Conservation (phyloP, 2,113 vertebrate genomes). For the Leucopternis melanops region DNA sequence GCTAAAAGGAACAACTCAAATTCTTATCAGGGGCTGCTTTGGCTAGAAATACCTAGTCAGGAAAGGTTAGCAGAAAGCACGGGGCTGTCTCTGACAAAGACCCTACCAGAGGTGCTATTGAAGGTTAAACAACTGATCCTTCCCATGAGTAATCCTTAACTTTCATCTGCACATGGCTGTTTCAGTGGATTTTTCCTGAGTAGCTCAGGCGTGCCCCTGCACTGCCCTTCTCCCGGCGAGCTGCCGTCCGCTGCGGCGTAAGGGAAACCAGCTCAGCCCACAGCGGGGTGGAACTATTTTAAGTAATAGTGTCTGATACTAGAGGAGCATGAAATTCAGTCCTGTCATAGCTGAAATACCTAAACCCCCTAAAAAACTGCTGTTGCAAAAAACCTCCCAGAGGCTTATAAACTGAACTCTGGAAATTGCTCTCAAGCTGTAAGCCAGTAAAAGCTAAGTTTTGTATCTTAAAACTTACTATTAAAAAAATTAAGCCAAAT, state of each 20-base stretch:
- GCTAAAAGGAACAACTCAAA: not conserved
- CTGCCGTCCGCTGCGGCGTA: not conserved
- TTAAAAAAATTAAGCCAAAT: not conserved
- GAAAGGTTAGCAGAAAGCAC: not conserved
- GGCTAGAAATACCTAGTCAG: not conserved
- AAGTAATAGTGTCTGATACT: slow-evolving; percentile 37
- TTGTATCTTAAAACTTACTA: not conserved
- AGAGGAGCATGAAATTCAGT: slow-evolving; percentile 56
- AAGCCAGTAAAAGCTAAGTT: not conserved
- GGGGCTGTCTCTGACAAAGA: not conserved
- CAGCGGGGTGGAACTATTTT: slow-evolving; percentile 48
- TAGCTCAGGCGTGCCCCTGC: not conserved
- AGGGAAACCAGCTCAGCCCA: not conserved
- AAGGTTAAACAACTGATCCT: not conserved
- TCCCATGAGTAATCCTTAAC: not conserved
- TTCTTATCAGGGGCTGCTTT: not conserved
- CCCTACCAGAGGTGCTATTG: not conserved
- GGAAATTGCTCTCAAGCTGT: not conserved
- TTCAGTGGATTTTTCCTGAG: not conserved
- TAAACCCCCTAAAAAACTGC: not conserved
- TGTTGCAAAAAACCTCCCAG: not conserved
- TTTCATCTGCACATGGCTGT: not conserved
- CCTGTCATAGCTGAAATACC: slow-evolving; percentile 57
- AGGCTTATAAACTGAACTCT: not conserved
- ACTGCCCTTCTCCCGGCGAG: not conserved